Percentiles rank a stretch among this genome's conserved stretches.
Evolutionary conservation across 2,888 invertebrate genomes (phyloP).

Genomic region (Lasius fuliginosus): DNA sequence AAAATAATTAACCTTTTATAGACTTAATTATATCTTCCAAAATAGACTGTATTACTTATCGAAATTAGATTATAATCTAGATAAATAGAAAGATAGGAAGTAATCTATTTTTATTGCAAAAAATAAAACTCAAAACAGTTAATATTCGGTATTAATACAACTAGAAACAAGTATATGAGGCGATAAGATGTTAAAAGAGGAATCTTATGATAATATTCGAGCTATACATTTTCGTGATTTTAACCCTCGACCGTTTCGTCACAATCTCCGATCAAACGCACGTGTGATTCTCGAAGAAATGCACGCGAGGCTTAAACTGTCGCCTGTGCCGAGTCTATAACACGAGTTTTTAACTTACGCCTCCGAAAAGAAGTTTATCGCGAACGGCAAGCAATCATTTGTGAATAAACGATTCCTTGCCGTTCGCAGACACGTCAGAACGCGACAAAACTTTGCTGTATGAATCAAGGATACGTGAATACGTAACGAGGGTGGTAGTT

Average conservation of each 20-base stretch:
- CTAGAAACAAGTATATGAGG: background rate
- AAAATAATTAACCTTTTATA: conserved; percentile 24
- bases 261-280: conserved; percentile 1
- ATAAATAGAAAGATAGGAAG: background rate
- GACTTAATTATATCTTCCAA: background rate
- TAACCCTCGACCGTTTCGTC: background rate
- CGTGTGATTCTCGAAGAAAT: background rate
- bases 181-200: background rate
- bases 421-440: conserved; percentile 70
- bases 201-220: background rate
- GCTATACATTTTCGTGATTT: background rate
- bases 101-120: background rate
- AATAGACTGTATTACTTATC: background rate
- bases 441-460: conserved; percentile 65
- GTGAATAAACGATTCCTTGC: conserved; percentile 34
- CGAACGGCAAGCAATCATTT: background rate
- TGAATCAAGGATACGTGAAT: conserved; percentile 75
- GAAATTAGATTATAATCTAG: background rate
- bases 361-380: conserved; percentile 33
- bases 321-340: conserved; percentile 2
- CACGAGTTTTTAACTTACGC: conserved; percentile 7
- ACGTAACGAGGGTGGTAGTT: conserved; percentile 59
- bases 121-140: background rate
- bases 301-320: conserved; percentile 15
- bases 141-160: background rate